Evolutionary conservation across 2,113 vertebrate genomes (phyloP).

Genomic region (Nesoenas mayeri): DNA sequence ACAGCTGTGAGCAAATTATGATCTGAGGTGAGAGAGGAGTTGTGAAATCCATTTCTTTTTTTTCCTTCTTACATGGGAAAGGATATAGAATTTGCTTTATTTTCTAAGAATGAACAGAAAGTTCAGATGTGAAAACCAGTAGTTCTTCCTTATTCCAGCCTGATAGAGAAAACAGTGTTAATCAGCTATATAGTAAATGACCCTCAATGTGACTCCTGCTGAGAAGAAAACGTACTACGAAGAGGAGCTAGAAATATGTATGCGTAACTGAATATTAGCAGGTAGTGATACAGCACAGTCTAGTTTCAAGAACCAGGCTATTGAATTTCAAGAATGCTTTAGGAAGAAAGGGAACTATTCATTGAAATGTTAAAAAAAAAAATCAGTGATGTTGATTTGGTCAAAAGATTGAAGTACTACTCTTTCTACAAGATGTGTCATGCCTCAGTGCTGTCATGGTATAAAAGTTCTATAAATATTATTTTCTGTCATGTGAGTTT

Average conservation of each 20-base stretch:
- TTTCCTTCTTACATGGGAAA: background rate
- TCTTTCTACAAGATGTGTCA: background rate
- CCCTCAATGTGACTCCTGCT: background rate
- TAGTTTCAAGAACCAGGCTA: background rate
- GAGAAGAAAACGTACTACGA: background rate
- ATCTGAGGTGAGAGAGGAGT: background rate
- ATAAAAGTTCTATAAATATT: background rate
- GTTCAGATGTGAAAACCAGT: background rate
- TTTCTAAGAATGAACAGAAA: background rate
- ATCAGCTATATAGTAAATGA: background rate
- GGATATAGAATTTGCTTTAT: background rate
- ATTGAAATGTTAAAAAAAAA: background rate
- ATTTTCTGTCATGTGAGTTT: background rate
- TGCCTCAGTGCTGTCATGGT: background rate
- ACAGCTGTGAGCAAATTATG: background rate
- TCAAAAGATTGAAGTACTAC: background rate
- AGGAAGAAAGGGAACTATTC: background rate
- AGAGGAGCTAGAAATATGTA: background rate
- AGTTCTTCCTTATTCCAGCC: background rate
- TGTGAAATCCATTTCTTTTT: background rate
- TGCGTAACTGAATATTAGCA: background rate
- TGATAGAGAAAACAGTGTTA: background rate
- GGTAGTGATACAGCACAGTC: background rate
- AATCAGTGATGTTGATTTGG: background rate
- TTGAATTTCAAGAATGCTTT: background rate